Evolutionary conservation across 2,888 invertebrate genomes (phyloP).

Genomic region (Pheosia gnoma): DNA sequence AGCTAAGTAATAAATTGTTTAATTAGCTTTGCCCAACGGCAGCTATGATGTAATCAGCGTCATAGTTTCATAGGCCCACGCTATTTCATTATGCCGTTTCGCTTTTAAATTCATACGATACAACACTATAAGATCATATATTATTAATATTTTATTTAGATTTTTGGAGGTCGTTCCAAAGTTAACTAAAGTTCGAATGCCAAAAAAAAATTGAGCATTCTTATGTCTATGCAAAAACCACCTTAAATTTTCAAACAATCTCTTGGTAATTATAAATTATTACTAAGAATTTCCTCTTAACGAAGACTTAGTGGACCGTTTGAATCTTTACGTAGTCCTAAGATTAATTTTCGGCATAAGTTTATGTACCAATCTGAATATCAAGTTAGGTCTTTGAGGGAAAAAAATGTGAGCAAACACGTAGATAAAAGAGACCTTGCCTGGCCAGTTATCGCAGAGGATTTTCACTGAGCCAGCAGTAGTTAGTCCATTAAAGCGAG

Average conservation of each 20-base stretch:
- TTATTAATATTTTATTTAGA: too few species aligned
- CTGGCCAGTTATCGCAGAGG: too few species aligned
- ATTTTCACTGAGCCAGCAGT: too few species aligned
- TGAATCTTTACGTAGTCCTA: neutral
- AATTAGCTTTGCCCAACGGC: neutral
- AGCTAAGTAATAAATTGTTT: conserved; percentile 14
- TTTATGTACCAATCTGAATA: neutral
- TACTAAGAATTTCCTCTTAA: neutral
- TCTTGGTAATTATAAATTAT: conserved; percentile 1
- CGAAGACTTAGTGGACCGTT: neutral
- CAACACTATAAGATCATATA: too few species aligned
- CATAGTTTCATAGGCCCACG: neutral
- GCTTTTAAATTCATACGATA: too few species aligned
- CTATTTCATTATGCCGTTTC: too few species aligned
- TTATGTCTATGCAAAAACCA: neutral
- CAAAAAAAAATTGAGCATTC: too few species aligned
- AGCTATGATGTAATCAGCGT: conserved; percentile 5
- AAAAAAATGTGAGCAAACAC: neutral
- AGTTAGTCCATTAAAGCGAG: too few species aligned
- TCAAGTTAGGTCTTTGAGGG: neutral
- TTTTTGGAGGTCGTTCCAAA: too few species aligned
- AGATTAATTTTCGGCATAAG: neutral
- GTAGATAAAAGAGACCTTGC: too few species aligned
- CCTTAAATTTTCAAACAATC: neutral
- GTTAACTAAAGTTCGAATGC: too few species aligned